These are phyloP conservation scores for Archips crataeganus DNA, from an alignment of 2,888 invertebrate genomes.

Conservation along the genomic window DNA sequence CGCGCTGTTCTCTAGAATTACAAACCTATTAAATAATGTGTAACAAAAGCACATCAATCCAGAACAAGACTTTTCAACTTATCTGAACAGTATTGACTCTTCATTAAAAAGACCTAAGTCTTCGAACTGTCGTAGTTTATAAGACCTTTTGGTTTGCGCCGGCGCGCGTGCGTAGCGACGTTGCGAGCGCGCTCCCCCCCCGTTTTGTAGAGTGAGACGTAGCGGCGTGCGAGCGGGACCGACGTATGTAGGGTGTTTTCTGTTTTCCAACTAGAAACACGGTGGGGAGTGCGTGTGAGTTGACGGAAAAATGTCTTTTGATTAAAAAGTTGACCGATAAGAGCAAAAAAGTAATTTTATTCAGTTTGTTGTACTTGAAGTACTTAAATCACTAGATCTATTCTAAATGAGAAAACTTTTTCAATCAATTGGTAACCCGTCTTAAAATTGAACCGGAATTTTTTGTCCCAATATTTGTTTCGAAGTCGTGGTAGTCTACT, in stretches of 20 bases:
- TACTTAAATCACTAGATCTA: no score
- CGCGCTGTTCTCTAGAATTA: constrained; percentile 21
- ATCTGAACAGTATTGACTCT: not conserved
- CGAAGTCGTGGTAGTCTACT: no score
- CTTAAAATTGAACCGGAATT: no score
- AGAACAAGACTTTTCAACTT: constrained; percentile 19
- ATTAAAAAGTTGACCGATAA: not conserved
- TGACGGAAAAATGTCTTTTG: constrained; percentile 22
- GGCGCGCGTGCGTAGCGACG: constrained; percentile 53
- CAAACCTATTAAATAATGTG: constrained; percentile 24
- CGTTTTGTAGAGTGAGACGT: constrained; percentile 52
- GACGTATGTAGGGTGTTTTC: constrained; percentile 31
- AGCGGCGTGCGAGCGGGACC: constrained; percentile 47
- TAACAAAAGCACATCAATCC: constrained; percentile 11
- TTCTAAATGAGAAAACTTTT: no score
- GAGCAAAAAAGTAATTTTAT: no score
- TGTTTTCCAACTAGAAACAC: constrained; percentile 37
- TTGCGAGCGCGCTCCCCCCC: constrained; percentile 66
- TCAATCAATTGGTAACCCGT: no score
- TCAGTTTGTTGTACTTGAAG: not conserved
- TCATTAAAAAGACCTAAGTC: not conserved
- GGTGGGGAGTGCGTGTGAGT: constrained; percentile 33
- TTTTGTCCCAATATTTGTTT: no score
- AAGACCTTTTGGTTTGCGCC: constrained; percentile 9
- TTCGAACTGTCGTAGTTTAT: not conserved